Base-by-base conservation (phyloP, 2,113 vertebrate genomes). In the Hemiprocne comata region DNA sequence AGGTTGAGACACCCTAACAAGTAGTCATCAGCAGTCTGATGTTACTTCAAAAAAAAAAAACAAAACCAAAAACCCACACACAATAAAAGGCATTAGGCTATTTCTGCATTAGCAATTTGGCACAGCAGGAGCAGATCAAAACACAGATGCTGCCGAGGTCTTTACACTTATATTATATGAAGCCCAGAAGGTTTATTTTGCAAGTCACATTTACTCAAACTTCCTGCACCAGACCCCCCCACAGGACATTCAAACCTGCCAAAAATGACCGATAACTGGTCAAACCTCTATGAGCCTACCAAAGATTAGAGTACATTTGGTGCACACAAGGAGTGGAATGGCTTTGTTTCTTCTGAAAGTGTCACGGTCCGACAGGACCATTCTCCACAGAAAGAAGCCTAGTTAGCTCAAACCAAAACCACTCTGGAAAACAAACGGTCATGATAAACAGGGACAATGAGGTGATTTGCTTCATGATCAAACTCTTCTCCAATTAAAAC, bases 261-360 rank as follows among this genome's bases (percentile, higher is more conserved):
- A 87, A 64, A 87, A 82, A 36, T 10, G 13, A 61, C 15, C 3
- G 4, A 6, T 23, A 86, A 65, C 17, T n/a, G 18, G 34, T 58
- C 24, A 71, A 78, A 78, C 13, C 8, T 36, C 23, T 44, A 42
- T 1, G 6, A 50, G 9, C 13, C 24, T 42, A 8, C 0, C 8
- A 31, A 19, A 19, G 34, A 12, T 62, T 31, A 64, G 10, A 42
- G 51, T 28, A 66, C 21, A 13, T 28, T 7, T 46, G 42, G 19
- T 54, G 46, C 18, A 53, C 0, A 1, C 6, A 33, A 48, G 20
- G 20, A 55, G 12, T 11, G 13, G 46, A 75, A 69, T 7, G 0
- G 36, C 28, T 54, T 28, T 0, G 15, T 50, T 58, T 72, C 57
- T 72, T 90, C 26, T 36, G 44, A 38, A 94, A n/a, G n/a, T n/a